A percentile compares a stretch with the other conserved stretches of the same genome.
Evolutionary conservation across 2,797 vertebrate genomes (phyloP).

Genomic region (Steatocranus sp.): DNA sequence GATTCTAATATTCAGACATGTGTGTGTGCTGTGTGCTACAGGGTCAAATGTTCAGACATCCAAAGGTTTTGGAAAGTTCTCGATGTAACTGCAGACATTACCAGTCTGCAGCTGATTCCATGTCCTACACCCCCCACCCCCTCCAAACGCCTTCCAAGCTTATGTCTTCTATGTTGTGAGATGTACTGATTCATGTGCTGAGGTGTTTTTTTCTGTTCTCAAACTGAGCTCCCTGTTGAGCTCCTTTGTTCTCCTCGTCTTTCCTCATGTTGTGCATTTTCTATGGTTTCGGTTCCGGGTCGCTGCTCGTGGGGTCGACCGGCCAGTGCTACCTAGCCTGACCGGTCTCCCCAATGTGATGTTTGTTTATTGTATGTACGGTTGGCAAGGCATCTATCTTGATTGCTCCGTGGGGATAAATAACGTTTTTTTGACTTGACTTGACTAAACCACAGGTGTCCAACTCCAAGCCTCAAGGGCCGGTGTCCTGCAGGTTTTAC

Average conservation of each 20-base stretch:
- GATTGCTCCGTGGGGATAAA: rapidly evolving
- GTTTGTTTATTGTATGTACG: rapidly evolving
- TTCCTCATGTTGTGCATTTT: not conserved
- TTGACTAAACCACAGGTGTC: not conserved
- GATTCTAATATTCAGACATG: not conserved
- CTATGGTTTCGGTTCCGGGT: rapidly evolving
- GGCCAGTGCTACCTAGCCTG: not conserved
- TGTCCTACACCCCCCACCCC: rapidly evolving
- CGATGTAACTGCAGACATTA: not conserved
- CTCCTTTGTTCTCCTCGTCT: not conserved
- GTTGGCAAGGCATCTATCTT: not conserved
- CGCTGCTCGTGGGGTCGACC: not conserved
- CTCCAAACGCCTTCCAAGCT: too few relatives aligned
- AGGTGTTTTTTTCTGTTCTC: rapidly evolving
- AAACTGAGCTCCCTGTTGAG: not conserved
- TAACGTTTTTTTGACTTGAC: not conserved
- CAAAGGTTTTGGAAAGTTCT: rapidly evolving
- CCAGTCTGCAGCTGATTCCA: not conserved
- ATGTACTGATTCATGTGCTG: not conserved
- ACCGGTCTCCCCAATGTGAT: not conserved
- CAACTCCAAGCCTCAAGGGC: not conserved
- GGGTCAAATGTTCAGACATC: rapidly evolving
- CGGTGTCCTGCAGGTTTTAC: not conserved
- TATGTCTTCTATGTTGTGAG: not conserved
- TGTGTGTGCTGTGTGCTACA: too few relatives aligned